phyloP scores from a whole-genome alignment of 1,140 invertebrate species.

The Brachionus angularis region DNA sequence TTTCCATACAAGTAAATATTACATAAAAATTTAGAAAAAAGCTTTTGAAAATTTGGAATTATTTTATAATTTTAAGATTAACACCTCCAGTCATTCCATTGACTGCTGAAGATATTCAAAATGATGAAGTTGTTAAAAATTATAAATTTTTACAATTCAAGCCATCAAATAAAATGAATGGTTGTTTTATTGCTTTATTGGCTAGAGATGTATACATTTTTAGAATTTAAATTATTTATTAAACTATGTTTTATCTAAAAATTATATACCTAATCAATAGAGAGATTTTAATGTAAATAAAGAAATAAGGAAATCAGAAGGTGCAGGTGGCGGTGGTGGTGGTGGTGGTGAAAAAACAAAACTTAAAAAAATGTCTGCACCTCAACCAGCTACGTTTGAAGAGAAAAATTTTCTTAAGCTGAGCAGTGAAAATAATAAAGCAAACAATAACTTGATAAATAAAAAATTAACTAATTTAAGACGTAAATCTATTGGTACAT shows the following conservation, averaged over 20 bases:
- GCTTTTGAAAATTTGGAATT: neutral
- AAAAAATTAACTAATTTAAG: neutral
- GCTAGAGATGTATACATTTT: constrained; percentile 6
- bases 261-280: neutral
- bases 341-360: constrained; percentile 6
- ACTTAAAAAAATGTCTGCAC: neutral
- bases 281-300: constrained; percentile 25
- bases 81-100: constrained; percentile 37
- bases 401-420: constrained; percentile 43
- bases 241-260: neutral
- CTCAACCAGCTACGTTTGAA: constrained; percentile 22
- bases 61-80: neutral
- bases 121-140: constrained; percentile 34
- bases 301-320: constrained; percentile 17
- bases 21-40: neutral
- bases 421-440: too few species aligned
- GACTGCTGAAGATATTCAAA: constrained; percentile 28
- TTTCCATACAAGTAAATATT: constrained; percentile 33
- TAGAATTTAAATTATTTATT: neutral
- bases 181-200: constrained; percentile 22
- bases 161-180: constrained; percentile 38
- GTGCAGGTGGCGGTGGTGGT: neutral
- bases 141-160: constrained; percentile 37
- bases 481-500: neutral
- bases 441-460: neutral